phyloP scores from a whole-genome alignment of 2,888 invertebrate species.

The Acleris cristana region DNA sequence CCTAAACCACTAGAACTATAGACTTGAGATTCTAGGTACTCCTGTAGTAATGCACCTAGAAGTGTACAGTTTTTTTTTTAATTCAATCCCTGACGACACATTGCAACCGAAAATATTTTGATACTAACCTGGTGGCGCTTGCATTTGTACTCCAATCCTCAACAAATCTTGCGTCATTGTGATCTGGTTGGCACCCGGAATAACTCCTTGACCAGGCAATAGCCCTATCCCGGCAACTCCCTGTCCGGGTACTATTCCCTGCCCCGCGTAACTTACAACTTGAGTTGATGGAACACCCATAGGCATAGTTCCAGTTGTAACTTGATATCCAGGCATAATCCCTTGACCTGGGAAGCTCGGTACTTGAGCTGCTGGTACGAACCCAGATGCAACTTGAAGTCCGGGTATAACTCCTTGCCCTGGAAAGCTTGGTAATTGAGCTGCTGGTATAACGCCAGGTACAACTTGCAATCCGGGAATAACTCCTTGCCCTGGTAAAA shows the following conservation, averaged over 20 bases:
- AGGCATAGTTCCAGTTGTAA: neutral
- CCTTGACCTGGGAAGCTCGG: neutral
- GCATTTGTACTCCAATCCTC: slow-evolving; percentile 16
- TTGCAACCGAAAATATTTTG: neutral
- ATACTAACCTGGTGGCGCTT: slow-evolving; percentile 18
- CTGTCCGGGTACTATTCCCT: slow-evolving; percentile 1
- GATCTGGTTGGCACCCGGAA: slow-evolving; percentile 11
- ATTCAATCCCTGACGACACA: neutral
- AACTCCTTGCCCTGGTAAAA: neutral
- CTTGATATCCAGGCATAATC: neutral
- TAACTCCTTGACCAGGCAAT: slow-evolving; percentile 10
- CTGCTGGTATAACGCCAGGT: neutral
- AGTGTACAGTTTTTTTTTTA: neutral
- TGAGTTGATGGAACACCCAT: neutral
- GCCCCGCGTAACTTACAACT: neutral
- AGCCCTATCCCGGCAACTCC: slow-evolving; percentile 3
- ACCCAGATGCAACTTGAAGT: neutral
- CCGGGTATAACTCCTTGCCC: neutral
- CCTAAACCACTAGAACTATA: no score
- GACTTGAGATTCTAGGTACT: no score
- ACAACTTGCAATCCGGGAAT: neutral
- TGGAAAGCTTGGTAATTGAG: neutral
- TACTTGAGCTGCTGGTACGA: neutral
- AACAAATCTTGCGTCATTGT: slow-evolving; percentile 28
- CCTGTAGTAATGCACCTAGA: no score